phyloP scores from a whole-genome alignment of 1,140 invertebrate genomes.

The Stegodyphus mimosarum region DNA sequence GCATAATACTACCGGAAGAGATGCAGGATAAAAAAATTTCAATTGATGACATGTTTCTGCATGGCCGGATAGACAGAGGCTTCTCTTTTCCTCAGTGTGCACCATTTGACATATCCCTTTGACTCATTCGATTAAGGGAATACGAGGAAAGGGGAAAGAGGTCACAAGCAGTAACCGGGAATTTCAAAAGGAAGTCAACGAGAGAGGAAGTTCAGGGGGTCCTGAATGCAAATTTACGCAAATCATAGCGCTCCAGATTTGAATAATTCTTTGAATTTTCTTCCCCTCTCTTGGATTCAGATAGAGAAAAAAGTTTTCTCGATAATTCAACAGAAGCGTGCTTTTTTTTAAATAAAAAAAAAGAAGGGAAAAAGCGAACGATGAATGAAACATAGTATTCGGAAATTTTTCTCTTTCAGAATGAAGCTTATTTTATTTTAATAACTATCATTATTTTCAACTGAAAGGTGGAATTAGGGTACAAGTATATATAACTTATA shows the following conservation, averaged over 20 bases:
- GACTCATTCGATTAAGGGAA: not conserved
- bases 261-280: slow-evolving; percentile 27
- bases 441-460: too few relatives aligned
- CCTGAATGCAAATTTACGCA: slow-evolving; percentile 50
- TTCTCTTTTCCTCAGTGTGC: not conserved
- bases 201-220: not conserved
- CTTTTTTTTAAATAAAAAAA: too few relatives aligned
- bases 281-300: not conserved
- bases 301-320: not conserved
- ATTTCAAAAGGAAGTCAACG: not conserved
- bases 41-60: slow-evolving; percentile 23
- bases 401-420: slow-evolving; percentile 19
- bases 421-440: slow-evolving; percentile 1
- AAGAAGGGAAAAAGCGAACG: not conserved
- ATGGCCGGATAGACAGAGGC: not conserved
- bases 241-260: slow-evolving; percentile 43
- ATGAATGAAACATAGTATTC: slow-evolving; percentile 15
- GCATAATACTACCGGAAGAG: too few relatives aligned
- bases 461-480: too few relatives aligned
- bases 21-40: too few relatives aligned
- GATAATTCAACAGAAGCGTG: slow-evolving; percentile 1
- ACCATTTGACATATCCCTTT: slow-evolving; percentile 9
- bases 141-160: not conserved
- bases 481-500: too few relatives aligned
- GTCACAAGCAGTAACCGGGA: not conserved